Evolutionary conservation across 1,140 invertebrate species (phyloP).

Genomic region (Aphelinus certus): DNA sequence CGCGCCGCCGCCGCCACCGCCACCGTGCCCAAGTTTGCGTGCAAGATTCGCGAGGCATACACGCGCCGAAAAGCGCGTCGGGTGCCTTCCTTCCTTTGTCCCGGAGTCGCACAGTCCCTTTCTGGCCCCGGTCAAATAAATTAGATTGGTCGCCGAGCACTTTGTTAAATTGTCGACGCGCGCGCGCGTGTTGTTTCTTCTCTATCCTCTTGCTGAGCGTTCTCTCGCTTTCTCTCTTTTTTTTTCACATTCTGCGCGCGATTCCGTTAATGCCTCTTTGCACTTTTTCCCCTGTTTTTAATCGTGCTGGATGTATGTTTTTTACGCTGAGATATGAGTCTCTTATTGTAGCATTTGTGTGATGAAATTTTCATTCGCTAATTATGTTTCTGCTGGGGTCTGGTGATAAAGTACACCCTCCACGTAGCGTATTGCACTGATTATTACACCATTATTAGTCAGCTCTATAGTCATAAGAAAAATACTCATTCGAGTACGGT

Average conservation of each 20-base stretch:
- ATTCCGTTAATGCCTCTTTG: too few species aligned
- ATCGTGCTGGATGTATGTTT: background rate
- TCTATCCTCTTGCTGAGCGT: too few species aligned
- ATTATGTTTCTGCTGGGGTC: too few species aligned
- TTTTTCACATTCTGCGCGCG: conserved; percentile 1
- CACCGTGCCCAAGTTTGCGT: conserved; percentile 28
- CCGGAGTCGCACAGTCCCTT: background rate
- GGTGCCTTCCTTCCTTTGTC: background rate
- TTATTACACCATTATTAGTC: too few species aligned
- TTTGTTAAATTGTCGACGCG: conserved; percentile 15
- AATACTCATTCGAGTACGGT: too few species aligned
- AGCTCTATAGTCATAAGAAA: too few species aligned
- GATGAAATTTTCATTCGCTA: too few species aligned
- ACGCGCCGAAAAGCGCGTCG: background rate
- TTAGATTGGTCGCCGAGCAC: conserved; percentile 17
- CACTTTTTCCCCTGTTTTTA: too few species aligned
- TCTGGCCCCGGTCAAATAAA: background rate
- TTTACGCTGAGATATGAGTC: background rate
- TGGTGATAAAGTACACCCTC: background rate
- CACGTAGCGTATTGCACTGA: background rate
- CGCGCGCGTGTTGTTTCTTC: too few species aligned
- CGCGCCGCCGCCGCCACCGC: too few species aligned
- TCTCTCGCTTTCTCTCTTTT: background rate
- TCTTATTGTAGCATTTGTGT: too few species aligned
- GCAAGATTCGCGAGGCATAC: conserved; percentile 26